Evolutionary conservation across 2,113 vertebrate species (phyloP).

Genomic region (Nicator chloris): DNA sequence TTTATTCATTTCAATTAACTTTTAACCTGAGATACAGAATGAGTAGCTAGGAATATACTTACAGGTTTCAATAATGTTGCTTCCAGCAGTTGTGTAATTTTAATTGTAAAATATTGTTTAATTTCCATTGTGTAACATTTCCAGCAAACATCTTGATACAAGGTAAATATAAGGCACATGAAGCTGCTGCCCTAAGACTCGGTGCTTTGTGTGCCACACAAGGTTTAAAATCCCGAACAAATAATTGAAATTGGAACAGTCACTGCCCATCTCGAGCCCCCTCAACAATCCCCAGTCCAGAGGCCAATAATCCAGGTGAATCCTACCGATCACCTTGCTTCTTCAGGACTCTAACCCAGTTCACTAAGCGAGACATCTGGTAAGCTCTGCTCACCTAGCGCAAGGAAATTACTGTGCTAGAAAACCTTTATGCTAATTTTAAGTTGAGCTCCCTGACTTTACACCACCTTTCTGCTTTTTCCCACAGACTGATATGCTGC

Average conservation of each 20-base stretch:
- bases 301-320: not conserved
- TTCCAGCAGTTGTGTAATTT: not conserved
- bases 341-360: not conserved
- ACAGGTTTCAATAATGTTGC: not conserved
- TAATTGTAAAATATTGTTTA: not conserved
- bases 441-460: not conserved
- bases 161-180: not conserved
- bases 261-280: not conserved
- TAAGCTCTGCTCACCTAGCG: not conserved
- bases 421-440: not conserved
- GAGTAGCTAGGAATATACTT: not conserved
- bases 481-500: not conserved
- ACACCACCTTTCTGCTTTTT: not conserved
- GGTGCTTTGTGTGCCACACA: not conserved
- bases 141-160: not conserved
- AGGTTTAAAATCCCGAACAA: not conserved
- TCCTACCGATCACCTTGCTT: not conserved
- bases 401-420: not conserved
- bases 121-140: not conserved
- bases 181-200: not conserved
- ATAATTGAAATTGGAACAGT: not conserved
- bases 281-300: not conserved
- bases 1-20: not conserved
- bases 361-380: fast-evolving
- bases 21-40: not conserved